A percentile compares a stretch with the other conserved stretches of the same genome.
phyloP scores from a whole-genome alignment of 2,113 vertebrate genomes.

The Ceyx melanurus region DNA sequence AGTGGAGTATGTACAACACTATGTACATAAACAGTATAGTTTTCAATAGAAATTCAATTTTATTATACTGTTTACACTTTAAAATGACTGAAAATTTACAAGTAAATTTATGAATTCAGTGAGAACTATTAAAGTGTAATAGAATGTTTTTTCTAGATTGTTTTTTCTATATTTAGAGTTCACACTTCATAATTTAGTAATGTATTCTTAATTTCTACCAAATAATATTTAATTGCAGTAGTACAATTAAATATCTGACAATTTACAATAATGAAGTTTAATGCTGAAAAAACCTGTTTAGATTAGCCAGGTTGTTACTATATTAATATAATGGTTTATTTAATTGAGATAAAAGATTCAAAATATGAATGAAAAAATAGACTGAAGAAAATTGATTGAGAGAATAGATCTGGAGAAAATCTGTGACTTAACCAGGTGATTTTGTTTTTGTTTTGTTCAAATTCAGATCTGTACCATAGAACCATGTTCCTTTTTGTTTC shows the following conservation, averaged over 20 bases:
- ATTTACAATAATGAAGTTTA: not conserved
- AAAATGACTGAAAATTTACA: not conserved
- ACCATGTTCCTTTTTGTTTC: not conserved
- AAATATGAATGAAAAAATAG: not conserved
- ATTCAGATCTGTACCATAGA: not conserved
- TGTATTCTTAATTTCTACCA: not conserved
- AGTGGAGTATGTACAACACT: rapidly evolving
- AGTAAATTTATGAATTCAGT: not conserved
- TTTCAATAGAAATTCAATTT: not conserved
- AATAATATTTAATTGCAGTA: not conserved
- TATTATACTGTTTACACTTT: not conserved
- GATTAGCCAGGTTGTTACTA: not conserved
- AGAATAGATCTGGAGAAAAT: not conserved
- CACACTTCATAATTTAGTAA: not conserved
- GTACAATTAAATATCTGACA: not conserved
- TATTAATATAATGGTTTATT: not conserved
- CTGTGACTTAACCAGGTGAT: not conserved
- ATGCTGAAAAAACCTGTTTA: not conserved
- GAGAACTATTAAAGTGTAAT: not conserved
- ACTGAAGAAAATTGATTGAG: not conserved
- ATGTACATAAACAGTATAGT: not conserved
- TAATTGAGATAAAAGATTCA: not conserved
- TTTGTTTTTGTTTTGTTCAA: not conserved
- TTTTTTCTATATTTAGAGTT: not conserved
- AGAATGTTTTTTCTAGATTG: not conserved